phyloP scores from a whole-genome alignment of 2,888 invertebrate genomes.

The Nesidiocoris tenuis region DNA sequence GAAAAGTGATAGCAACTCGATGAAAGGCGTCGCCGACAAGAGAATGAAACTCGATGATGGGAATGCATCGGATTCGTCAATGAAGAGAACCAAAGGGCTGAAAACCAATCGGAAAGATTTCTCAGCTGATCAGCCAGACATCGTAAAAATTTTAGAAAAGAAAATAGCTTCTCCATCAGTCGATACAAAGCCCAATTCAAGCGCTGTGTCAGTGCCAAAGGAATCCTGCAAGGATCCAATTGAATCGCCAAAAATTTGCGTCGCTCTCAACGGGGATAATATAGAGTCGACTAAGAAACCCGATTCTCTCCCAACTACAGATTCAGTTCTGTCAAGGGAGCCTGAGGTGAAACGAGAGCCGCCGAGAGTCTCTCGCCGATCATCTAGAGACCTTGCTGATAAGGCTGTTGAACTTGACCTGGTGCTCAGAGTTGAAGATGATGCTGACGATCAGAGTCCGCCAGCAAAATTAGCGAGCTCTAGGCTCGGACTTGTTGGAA shows the following conservation, averaged over 20 bases:
- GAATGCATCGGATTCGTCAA: constrained; percentile 1
- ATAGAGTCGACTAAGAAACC: not conserved
- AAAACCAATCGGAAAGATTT: not conserved
- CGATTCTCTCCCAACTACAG: not conserved
- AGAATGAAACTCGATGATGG: constrained; percentile 3
- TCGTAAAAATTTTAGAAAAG: not conserved
- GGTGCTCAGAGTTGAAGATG: not conserved
- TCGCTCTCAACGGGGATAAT: not conserved
- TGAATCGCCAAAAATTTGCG: not conserved
- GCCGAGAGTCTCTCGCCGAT: constrained; percentile 14
- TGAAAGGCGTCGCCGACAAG: not conserved
- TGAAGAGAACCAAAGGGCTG: not conserved
- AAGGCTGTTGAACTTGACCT: not conserved
- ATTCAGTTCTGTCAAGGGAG: not conserved
- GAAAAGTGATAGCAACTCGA: not conserved
- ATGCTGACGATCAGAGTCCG: not conserved
- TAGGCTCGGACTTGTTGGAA: not conserved
- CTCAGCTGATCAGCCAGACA: not conserved
- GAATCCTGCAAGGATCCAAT: too few species aligned
- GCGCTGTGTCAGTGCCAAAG: too few species aligned
- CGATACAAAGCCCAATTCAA: not conserved
- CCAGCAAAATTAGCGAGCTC: not conserved
- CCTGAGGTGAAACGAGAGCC: not conserved
- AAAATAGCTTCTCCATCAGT: not conserved
- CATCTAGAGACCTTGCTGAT: constrained; percentile 14